phyloP scores from a whole-genome alignment of 2,113 vertebrate genomes.

The Ammospiza caudacuta region DNA sequence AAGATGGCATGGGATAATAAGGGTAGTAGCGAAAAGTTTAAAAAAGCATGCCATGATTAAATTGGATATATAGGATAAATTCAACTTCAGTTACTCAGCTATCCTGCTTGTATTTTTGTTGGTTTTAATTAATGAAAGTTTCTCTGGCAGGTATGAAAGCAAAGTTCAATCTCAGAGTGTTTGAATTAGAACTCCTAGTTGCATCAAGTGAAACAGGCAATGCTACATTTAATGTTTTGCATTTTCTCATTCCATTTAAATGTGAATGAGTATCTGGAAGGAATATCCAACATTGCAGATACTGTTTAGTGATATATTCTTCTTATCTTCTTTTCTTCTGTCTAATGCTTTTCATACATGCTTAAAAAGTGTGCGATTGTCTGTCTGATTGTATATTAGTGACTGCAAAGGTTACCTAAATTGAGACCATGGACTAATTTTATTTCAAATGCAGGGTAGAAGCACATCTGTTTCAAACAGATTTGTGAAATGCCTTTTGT shows the following conservation, averaged over 20 bases:
- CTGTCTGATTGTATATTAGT: background rate
- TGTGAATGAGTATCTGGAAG: background rate
- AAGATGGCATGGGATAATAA: background rate
- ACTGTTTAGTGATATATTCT: background rate
- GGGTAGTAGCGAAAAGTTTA: background rate
- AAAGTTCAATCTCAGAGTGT: background rate
- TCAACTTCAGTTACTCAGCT: background rate
- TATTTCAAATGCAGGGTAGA: background rate
- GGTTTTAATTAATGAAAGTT: background rate
- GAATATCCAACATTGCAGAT: background rate
- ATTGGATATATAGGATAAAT: background rate
- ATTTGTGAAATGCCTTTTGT: background rate
- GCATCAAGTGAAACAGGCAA: background rate
- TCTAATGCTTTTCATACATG: background rate
- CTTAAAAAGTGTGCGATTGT: background rate
- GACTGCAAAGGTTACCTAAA: background rate
- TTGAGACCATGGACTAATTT: background rate
- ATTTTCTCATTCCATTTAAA: background rate
- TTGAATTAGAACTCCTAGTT: background rate
- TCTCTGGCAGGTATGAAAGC: background rate
- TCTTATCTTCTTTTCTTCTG: background rate
- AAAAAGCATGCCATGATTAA: background rate
- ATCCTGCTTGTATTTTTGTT: background rate
- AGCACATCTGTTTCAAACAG: background rate
- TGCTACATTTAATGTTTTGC: background rate